phyloP scores from a whole-genome alignment of 1,140 invertebrate species.

The Diachasma alloeum region DNA sequence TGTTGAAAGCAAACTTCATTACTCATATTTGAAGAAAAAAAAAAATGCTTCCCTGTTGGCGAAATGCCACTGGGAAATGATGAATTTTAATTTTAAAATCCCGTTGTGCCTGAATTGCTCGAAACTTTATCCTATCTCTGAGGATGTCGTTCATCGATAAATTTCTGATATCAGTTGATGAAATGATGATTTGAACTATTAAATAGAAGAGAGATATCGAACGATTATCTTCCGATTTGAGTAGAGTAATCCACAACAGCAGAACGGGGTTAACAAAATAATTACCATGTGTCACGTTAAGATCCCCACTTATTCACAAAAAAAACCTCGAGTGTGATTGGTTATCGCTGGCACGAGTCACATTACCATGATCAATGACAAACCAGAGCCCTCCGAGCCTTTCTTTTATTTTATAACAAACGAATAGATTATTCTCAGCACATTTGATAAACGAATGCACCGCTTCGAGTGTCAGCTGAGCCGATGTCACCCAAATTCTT shows the following conservation, averaged over 20 bases:
- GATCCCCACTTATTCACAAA: not conserved
- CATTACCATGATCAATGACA: conserved; percentile 64
- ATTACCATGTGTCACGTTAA: conserved; percentile 6
- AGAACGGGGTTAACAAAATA: not conserved
- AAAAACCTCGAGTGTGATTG: conserved; percentile 28
- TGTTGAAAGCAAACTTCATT: conserved; percentile 54
- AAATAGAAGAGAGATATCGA: too few species aligned
- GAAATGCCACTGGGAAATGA: not conserved
- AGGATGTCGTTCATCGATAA: not conserved
- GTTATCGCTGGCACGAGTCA: conserved; percentile 40
- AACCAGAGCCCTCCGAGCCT: conserved; percentile 65
- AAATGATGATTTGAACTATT: not conserved
- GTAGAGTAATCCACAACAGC: not conserved
- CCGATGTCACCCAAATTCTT: conserved; percentile 17
- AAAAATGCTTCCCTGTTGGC: conserved; percentile 2
- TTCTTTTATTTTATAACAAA: conserved; percentile 34
- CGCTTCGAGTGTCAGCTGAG: conserved; percentile 29
- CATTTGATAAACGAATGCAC: conserved; percentile 13
- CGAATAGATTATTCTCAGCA: conserved; percentile 2
- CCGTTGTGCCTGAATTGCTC: not conserved
- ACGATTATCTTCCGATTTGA: not conserved
- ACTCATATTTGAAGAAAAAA: conserved; percentile 37
- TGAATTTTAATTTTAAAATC: not conserved
- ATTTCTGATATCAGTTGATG: not conserved
- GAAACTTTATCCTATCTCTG: not conserved